Percentiles rank a stretch among this genome's conserved stretches.
phyloP scores from a whole-genome alignment of 2,797 vertebrate genomes.

The Staurois parvus region DNA sequence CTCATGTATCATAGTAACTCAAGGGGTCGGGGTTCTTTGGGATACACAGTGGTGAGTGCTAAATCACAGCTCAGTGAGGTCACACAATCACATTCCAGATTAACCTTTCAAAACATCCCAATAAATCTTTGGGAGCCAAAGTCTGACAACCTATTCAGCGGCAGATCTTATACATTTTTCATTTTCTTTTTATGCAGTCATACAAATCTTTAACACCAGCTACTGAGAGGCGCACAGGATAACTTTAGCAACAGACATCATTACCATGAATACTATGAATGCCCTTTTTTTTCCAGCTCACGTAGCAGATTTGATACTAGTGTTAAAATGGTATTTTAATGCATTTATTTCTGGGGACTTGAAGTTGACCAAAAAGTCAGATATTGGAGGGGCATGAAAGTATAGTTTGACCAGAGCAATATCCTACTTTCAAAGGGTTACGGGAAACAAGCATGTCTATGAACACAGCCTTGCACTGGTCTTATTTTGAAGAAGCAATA shows the following conservation, averaged over 20 bases:
- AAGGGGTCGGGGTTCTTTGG: conserved; percentile 55
- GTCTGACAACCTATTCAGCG: conserved; percentile 68
- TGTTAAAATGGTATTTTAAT: too few relatives aligned
- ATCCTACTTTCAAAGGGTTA: neutral
- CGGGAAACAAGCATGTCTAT: neutral
- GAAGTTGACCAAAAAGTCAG: neutral
- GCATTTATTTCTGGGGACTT: too few relatives aligned
- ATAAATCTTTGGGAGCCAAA: conserved; percentile 72
- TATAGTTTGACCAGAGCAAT: neutral
- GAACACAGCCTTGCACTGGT: neutral
- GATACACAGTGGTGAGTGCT: conserved; percentile 69
- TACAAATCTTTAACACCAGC: neutral
- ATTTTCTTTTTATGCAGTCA: neutral
- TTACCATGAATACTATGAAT: neutral
- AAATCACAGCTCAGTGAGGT: conserved; percentile 73
- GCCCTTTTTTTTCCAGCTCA: neutral
- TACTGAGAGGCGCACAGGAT: neutral
- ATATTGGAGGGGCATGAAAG: neutral
- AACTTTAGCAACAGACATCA: neutral
- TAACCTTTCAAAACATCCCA: conserved; percentile 73
- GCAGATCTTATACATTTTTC: conserved; percentile 55
- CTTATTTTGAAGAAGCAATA: neutral
- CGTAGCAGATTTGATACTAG: too few relatives aligned
- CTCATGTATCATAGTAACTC: conserved; percentile 62
- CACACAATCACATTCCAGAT: conserved; percentile 66